Evolutionary conservation across 2,888 invertebrate species (phyloP).

Genomic region (Eledona agricola): DNA sequence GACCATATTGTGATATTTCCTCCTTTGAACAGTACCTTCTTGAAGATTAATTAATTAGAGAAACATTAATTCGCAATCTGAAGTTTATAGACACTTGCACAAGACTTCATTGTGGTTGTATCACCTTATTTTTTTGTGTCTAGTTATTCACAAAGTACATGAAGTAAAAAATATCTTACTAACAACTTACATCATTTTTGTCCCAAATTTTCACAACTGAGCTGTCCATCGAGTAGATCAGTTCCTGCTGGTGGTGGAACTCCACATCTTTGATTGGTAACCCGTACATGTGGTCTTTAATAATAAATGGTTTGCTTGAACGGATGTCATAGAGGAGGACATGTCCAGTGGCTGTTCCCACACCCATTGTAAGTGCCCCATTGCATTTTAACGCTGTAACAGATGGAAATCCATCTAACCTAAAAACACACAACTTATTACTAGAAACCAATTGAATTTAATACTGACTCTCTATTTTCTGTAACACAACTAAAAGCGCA

Average conservation of each 20-base stretch:
- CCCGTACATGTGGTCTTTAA: constrained; percentile 96
- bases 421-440: constrained; percentile 57
- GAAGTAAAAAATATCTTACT: too few species aligned
- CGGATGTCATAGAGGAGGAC: constrained; percentile 94
- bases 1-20: too few species aligned
- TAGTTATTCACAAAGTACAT: too few species aligned
- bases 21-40: too few species aligned
- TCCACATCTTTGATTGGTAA: constrained; percentile 88
- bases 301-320: constrained; percentile 83
- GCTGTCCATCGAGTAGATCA: constrained; percentile 89
- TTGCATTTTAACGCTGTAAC: constrained; percentile 83
- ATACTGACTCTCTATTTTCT: constrained; percentile 66
- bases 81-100: too few species aligned
- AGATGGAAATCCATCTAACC: constrained; percentile 73
- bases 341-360: constrained; percentile 95
- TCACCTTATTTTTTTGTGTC: too few species aligned
- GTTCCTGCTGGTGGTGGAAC: constrained; percentile 82
- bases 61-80: too few species aligned
- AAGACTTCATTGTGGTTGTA: too few species aligned
- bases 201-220: constrained; percentile 93
- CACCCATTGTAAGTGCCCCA: constrained; percentile 80
- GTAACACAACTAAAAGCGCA: constrained; percentile 75
- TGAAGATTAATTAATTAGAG: too few species aligned
- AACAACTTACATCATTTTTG: constrained; percentile 76
- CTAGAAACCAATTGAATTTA: constrained; percentile 1